Evolutionary conservation across 2,113 vertebrate genomes (phyloP), one percentile per base, ranked within the genome.

Genomic region (Platanista minor): DNA sequence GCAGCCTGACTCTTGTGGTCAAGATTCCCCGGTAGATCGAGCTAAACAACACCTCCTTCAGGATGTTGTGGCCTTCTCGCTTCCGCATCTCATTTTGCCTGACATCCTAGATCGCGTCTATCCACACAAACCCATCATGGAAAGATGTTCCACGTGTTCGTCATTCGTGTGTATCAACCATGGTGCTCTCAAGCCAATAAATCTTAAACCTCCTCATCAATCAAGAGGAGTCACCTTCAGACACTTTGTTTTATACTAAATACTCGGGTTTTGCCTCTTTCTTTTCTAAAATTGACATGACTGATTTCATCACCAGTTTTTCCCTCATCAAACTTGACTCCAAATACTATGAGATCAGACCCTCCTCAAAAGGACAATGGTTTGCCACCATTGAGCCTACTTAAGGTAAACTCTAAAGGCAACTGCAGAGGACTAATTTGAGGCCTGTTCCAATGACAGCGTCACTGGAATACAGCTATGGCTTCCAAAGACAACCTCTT

Each of bases 81-180:
- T 27, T 27, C 18, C 17, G 6, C 1, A 25, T 43, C 57, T 52
- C 59, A 72, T 13, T 62, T 49, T 4, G 12, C 12, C n/a, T 43
- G 57, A 39, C 0, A 4, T 39, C 5, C 3, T 23, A 23, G n/a
- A 41, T 75, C 18, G 64, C 14, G 10, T 1, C 29, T 25, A 49
- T 23, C 29, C 14, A 2, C 46, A 61, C 3, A 8, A 11, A 62
- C 61, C 13, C 69, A 66, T 9, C 39, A 14, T 5, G 21, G 27
- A 64, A 85, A 72, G 23, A 59, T 23, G 59, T 8, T 36, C 54
- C 69, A 5, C 4, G 2, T 39, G 6, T 31, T 10, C 43, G 11
- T 57, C 14, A n/a, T 31, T 31, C 21, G 1, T 1, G 0, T 31
- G 3, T 43, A 36, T 31, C 14, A 6, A 41, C 18, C 39, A 9